Conservation (phyloP, 2,113 vertebrate species). For the Oxyruncus cristatus region DNA sequence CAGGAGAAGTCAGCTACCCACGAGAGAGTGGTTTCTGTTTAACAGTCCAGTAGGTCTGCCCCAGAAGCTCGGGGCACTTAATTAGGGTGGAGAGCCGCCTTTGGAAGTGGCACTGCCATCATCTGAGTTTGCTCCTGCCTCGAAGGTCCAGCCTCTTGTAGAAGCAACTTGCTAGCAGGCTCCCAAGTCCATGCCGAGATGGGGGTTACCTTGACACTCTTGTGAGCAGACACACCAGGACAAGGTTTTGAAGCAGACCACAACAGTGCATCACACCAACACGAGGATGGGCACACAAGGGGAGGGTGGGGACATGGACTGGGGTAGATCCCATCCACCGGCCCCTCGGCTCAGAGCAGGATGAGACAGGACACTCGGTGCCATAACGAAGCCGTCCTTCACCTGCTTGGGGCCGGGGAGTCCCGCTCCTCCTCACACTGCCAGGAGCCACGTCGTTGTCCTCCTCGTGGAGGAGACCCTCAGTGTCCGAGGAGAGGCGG, state of each 20-base stretch:
- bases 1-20: not conserved
- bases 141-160: not conserved
- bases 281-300: not conserved
- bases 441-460: constrained; percentile 24
- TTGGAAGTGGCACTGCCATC: not conserved
- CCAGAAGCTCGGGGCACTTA: not conserved
- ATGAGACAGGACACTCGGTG: constrained; percentile 47
- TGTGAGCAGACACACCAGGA: constrained; percentile 38
- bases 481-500: constrained; percentile 80
- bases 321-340: not conserved
- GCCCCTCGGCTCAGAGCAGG: constrained; percentile 11
- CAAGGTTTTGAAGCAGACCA: constrained; percentile 30
- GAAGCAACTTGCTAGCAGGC: constrained; percentile 39
- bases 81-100: not conserved
- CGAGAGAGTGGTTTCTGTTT: not conserved
- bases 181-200: constrained; percentile 27
- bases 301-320: not conserved
- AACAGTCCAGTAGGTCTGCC: constrained; percentile 11
- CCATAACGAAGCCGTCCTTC: constrained; percentile 59
- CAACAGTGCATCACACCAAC: constrained; percentile 7
- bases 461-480: constrained; percentile 70
- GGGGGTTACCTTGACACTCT: constrained; percentile 53
- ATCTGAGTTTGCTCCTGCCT: constrained; percentile 1
- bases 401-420: constrained; percentile 77
- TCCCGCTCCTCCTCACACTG: constrained; percentile 58